Percentiles rank a stretch among this genome's conserved stretches.
Evolutionary conservation across 2,113 vertebrate genomes (phyloP).

Genomic region (Siniperca chuatsi): DNA sequence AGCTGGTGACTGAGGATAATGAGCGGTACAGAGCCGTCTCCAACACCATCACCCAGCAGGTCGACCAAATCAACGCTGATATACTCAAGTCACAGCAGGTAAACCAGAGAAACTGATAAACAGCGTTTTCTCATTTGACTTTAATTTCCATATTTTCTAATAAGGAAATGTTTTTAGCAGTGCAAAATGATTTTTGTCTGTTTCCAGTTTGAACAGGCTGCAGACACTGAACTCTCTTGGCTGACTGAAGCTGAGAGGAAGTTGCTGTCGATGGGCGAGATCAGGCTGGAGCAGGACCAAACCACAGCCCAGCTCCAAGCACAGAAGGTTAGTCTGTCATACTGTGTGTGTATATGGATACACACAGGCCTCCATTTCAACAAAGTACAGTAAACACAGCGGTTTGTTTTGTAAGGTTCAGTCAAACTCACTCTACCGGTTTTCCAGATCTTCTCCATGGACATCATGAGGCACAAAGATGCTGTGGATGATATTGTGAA

Average conservation of each 20-base stretch:
- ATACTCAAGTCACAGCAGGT: conserved; percentile 95
- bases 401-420: conserved; percentile 30
- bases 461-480: conserved; percentile 97
- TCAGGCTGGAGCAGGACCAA: conserved; percentile 96
- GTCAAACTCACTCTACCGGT: conserved; percentile 57
- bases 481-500: conserved; percentile 93
- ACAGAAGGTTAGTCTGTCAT: conserved; percentile 91
- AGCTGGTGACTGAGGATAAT: conserved; percentile 91
- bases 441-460: conserved; percentile 95
- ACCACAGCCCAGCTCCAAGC: conserved; percentile 93
- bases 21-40: conserved; percentile 89
- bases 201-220: conserved; percentile 94
- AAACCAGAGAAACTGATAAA: conserved; percentile 42
- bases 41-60: conserved; percentile 88
- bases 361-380: conserved; percentile 26
- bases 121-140: not conserved
- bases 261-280: conserved; percentile 90
- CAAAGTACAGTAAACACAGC: conserved; percentile 50
- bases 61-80: conserved; percentile 92
- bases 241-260: conserved; percentile 91
- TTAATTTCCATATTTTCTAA: not conserved
- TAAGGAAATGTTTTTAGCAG: not conserved
- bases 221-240: conserved; percentile 92
- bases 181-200: conserved; percentile 52
- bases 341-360: conserved; percentile 1